Conservation (phyloP, 1,140 invertebrate species). For the Pomacea maculata region DNA sequence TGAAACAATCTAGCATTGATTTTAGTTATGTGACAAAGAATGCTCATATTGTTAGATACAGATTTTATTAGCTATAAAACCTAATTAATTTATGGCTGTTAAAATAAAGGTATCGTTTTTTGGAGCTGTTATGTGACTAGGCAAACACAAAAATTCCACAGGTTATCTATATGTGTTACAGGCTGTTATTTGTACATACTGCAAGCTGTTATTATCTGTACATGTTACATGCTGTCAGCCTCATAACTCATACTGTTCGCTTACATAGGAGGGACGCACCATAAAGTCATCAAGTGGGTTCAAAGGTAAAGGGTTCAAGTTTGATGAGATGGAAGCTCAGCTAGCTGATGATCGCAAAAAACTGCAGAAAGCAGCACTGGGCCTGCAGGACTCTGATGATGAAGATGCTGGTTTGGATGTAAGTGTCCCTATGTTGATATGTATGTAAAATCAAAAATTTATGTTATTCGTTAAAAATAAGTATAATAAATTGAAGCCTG, state of each 20-base stretch:
- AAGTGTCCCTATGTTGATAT: constrained; percentile 28
- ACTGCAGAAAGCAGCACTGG: constrained; percentile 96
- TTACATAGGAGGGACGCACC: constrained; percentile 79
- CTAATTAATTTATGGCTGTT: no score
- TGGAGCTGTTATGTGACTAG: no score
- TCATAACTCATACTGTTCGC: background rate
- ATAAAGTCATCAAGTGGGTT: constrained; percentile 91
- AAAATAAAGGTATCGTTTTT: no score
- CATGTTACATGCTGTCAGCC: no score
- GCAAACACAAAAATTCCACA: no score
- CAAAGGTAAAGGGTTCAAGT: constrained; percentile 98
- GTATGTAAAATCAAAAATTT: background rate
- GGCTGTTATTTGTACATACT: no score
- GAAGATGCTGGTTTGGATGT: constrained; percentile 95
- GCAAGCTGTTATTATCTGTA: no score
- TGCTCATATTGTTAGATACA: no score
- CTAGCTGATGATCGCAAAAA: constrained; percentile 91
- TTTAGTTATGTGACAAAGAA: no score
- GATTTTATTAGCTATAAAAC: no score
- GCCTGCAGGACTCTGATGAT: constrained; percentile 94
- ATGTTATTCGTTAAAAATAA: background rate
- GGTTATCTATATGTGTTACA: no score
- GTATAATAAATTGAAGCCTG: background rate
- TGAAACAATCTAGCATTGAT: no score
- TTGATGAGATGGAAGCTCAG: constrained; percentile 97